Conservation (phyloP, 2,888 invertebrate species). For the Camponotus fellah region DNA sequence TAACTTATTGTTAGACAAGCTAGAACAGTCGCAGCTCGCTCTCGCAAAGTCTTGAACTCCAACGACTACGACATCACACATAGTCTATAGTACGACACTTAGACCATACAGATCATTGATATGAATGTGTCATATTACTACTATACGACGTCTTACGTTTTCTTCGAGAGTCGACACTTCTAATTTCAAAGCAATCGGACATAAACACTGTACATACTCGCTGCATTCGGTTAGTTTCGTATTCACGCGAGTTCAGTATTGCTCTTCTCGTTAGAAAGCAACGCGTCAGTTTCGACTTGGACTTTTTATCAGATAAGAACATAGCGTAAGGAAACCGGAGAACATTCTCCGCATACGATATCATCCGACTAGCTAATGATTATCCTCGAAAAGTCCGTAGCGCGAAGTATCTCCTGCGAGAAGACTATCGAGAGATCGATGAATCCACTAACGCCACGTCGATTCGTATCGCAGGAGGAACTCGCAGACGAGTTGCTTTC, state of each 20-base stretch:
- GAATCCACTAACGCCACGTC: not conserved
- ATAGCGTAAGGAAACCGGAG: constrained; percentile 9
- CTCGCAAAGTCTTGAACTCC: constrained; percentile 26
- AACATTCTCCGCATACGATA: constrained; percentile 28
- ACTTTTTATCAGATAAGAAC: constrained; percentile 20
- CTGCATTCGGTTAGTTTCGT: not conserved
- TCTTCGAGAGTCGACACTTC: constrained; percentile 21
- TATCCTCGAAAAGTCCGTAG: not conserved
- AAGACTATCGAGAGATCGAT: not conserved
- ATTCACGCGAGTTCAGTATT: not conserved
- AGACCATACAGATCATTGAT: constrained; percentile 45
- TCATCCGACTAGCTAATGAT: constrained; percentile 3
- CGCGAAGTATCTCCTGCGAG: not conserved
- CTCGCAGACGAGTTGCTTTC: not conserved
- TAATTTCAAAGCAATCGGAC: constrained; percentile 31
- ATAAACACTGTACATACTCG: constrained; percentile 17
- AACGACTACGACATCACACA: constrained; percentile 44
- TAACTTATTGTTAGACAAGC: constrained; percentile 22
- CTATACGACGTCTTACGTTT: constrained; percentile 33
- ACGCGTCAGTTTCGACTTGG: not conserved
- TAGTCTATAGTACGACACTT: constrained; percentile 47
- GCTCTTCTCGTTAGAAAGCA: not conserved
- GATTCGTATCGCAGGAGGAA: not conserved
- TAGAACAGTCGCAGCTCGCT: constrained; percentile 43
- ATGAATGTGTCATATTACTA: constrained; percentile 48